Evolutionary conservation across 2,113 vertebrate species (phyloP).

Genomic region (Rhizomys pruinosus): DNA sequence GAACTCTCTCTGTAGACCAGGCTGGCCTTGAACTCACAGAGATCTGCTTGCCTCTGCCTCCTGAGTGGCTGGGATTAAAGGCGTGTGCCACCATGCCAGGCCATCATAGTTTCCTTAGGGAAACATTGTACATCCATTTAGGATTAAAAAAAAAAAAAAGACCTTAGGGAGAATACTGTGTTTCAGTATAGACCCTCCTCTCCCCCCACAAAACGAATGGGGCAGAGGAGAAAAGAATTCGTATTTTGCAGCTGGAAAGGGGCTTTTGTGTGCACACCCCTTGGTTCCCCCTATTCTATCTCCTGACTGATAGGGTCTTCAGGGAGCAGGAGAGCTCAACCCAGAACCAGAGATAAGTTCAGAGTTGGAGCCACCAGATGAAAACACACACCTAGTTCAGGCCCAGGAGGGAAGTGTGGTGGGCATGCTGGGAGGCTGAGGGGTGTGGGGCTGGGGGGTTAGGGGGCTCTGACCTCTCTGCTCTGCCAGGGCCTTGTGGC

Average conservation of each 20-base stretch:
- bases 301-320: constrained; percentile 39
- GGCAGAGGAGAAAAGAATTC: not conserved
- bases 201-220: too few species aligned
- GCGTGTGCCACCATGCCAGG: too few species aligned
- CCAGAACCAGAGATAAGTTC: not conserved
- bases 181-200: constrained; percentile 24
- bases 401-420: not conserved
- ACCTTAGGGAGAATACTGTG: not conserved
- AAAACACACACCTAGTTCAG: not conserved
- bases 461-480: not conserved
- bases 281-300: constrained; percentile 48
- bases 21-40: too few species aligned
- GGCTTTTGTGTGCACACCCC: not conserved
- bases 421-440: not conserved
- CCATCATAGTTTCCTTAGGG: too few species aligned
- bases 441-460: not conserved
- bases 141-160: constrained; percentile 23
- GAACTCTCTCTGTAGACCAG: too few species aligned
- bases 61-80: too few species aligned
- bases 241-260: constrained; percentile 61
- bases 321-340: constrained; percentile 5
- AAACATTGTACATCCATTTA: constrained; percentile 51
- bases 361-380: not conserved
- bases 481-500: not conserved
- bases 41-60: too few species aligned